Percentiles rank a stretch among this genome's conserved stretches.
These are phyloP conservation scores for Schlechtendalia chinensis DNA, from an alignment of 1,140 invertebrate genomes.

Conservation along the genomic window DNA sequence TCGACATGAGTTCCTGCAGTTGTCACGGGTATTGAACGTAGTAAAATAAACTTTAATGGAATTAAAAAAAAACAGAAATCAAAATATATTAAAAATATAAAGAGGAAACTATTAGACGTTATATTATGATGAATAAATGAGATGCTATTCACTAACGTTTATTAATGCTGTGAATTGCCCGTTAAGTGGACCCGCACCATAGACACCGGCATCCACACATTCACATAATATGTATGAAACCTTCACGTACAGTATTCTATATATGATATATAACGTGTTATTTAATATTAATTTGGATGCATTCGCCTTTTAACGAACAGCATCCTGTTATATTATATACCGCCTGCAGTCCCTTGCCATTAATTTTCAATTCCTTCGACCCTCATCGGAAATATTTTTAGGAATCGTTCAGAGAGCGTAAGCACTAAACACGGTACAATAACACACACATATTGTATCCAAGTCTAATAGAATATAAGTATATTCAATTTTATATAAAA, in stretches of 20 bases:
- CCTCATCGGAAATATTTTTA: slow-evolving; percentile 22
- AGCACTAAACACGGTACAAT: too few relatives aligned
- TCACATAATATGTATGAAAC: slow-evolving; percentile 15
- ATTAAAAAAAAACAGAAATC: slow-evolving; percentile 36
- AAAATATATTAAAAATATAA: slow-evolving; percentile 38
- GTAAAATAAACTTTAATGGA: slow-evolving; percentile 21
- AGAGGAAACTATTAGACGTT: slow-evolving; percentile 33
- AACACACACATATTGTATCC: too few relatives aligned
- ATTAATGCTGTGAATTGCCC: slow-evolving; percentile 48
- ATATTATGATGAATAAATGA: slow-evolving; percentile 39
- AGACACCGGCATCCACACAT: slow-evolving; percentile 25
- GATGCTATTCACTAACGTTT: slow-evolving; percentile 46
- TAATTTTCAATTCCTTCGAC: slow-evolving; percentile 27
- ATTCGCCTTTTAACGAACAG: slow-evolving; percentile 47
- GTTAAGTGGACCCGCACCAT: slow-evolving; percentile 48
- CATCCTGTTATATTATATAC: slow-evolving; percentile 35
- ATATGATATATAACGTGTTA: slow-evolving; percentile 20
- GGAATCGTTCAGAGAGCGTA: neutral
- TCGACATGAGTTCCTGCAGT: neutral
- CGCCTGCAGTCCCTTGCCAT: slow-evolving; percentile 18
- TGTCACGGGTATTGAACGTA: neutral
- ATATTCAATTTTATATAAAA: too few relatives aligned
- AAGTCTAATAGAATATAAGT: too few relatives aligned
- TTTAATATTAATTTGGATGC: slow-evolving; percentile 48
- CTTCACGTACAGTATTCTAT: slow-evolving; percentile 11